phyloP scores from a whole-genome alignment of 23 tunicate species.

The Diplosoma virens region DNA sequence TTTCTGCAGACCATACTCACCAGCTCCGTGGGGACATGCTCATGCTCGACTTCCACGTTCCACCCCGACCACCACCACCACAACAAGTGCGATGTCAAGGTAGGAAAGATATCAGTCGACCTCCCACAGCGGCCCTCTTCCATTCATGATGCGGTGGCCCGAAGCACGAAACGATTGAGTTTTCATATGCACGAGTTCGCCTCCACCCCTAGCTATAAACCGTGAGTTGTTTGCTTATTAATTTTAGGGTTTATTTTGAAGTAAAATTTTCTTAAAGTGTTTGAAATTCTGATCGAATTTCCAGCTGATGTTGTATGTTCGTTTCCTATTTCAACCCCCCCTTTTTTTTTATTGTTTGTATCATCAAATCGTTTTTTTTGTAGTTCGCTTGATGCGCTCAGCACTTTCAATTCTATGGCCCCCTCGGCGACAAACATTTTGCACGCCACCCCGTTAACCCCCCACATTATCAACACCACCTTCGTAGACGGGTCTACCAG shows the following conservation, averaged over 20 bases:
- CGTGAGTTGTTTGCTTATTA: conserved; percentile 23
- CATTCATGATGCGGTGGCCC: conserved; percentile 73
- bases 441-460: too few relatives aligned
- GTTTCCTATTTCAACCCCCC: too few relatives aligned
- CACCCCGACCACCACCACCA: conserved; percentile 28
- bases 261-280: too few relatives aligned
- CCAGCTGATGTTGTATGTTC: too few relatives aligned
- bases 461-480: too few relatives aligned
- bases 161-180: conserved; percentile 62
- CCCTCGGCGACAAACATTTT: too few relatives aligned
- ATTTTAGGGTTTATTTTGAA: not conserved
- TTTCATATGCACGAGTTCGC: conserved; percentile 65
- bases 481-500: too few relatives aligned
- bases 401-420: too few relatives aligned
- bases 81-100: conserved; percentile 37
- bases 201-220: conserved; percentile 48
- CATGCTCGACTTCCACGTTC: conserved; percentile 49
- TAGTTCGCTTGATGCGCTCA: too few relatives aligned
- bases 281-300: too few relatives aligned
- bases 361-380: too few relatives aligned
- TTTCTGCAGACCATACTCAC: conserved; percentile 48
- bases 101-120: conserved; percentile 59
- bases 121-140: conserved; percentile 87
- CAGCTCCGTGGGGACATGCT: conserved; percentile 34
- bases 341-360: too few relatives aligned